phyloP scores from a whole-genome alignment of 2,797 vertebrate genomes.

The Microctenopoma steveboyesi region DNA sequence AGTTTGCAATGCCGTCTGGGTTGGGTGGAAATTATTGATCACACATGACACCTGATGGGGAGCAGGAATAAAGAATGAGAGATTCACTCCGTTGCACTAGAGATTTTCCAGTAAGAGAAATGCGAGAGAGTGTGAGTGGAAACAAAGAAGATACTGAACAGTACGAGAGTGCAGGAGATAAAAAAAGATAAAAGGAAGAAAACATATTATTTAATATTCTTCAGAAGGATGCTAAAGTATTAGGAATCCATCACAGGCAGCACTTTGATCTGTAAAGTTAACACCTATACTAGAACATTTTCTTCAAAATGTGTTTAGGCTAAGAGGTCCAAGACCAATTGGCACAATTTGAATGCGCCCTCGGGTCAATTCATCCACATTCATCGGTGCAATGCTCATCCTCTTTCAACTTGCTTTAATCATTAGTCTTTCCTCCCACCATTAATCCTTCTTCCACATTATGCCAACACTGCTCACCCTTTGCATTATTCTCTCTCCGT shows the following conservation, averaged over 20 bases:
- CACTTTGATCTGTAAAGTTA: slow-evolving; percentile 37
- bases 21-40: slow-evolving; percentile 90
- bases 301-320: slow-evolving; percentile 12
- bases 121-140: background rate
- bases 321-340: slow-evolving; percentile 7
- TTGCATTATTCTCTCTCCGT: slow-evolving; percentile 5
- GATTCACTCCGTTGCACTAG: slow-evolving; percentile 1
- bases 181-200: slow-evolving; percentile 10
- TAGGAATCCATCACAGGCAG: background rate
- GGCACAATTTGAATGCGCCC: slow-evolving; percentile 1
- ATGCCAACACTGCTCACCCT: slow-evolving; percentile 10
- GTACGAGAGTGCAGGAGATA: background rate
- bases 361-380: slow-evolving; percentile 21
- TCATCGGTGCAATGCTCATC: slow-evolving; percentile 5
- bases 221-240: slow-evolving; percentile 5
- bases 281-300: background rate
- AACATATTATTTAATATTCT: slow-evolving; percentile 8
- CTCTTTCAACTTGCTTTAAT: slow-evolving; percentile 3
- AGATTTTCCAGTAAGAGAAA: slow-evolving; percentile 17
- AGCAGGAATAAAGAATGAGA: slow-evolving; percentile 21
- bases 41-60: slow-evolving; percentile 88
- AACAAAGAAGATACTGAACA: slow-evolving; percentile 16
- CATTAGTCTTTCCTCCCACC: slow-evolving; percentile 33
- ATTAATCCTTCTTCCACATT: slow-evolving; percentile 20
- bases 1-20: slow-evolving; percentile 51